phyloP scores from a whole-genome alignment of 2,797 vertebrate genomes.

The Eulemur rubriventer region DNA sequence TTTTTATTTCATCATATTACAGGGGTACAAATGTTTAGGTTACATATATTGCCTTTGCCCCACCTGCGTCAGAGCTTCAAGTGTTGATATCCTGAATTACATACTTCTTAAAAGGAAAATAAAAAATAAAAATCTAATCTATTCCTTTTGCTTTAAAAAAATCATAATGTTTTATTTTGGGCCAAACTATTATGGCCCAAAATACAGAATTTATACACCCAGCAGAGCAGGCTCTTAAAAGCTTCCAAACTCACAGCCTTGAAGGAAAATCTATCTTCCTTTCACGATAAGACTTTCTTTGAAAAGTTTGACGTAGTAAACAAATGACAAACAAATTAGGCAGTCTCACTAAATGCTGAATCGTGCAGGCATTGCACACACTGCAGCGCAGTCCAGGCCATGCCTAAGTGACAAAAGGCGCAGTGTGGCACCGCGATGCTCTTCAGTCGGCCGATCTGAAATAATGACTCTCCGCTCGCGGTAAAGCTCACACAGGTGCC shows the following conservation, averaged over 20 bases:
- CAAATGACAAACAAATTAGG: not conserved
- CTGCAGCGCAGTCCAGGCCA: not conserved
- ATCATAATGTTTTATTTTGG: not conserved
- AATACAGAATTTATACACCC: not conserved
- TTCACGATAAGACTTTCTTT: not conserved
- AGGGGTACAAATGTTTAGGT: not conserved
- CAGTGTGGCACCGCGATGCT: no score
- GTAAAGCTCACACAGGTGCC: not conserved
- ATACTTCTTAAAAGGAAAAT: not conserved
- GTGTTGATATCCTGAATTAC: not conserved
- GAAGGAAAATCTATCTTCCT: not conserved
- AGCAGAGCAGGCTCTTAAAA: not conserved
- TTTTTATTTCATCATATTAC: not conserved
- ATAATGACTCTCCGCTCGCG: not conserved
- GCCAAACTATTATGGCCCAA: not conserved
- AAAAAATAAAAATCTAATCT: not conserved
- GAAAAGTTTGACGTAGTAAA: slow-evolving; percentile 2
- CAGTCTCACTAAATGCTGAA: not conserved
- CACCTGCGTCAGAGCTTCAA: no score
- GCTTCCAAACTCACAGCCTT: not conserved
- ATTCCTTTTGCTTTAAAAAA: not conserved
- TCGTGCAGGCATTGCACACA: not conserved
- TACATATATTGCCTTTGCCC: not conserved
- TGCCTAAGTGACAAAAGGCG: not conserved
- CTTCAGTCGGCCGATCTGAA: not conserved